phyloP scores from a whole-genome alignment of 1,140 invertebrate genomes.

The Ips typographus region DNA sequence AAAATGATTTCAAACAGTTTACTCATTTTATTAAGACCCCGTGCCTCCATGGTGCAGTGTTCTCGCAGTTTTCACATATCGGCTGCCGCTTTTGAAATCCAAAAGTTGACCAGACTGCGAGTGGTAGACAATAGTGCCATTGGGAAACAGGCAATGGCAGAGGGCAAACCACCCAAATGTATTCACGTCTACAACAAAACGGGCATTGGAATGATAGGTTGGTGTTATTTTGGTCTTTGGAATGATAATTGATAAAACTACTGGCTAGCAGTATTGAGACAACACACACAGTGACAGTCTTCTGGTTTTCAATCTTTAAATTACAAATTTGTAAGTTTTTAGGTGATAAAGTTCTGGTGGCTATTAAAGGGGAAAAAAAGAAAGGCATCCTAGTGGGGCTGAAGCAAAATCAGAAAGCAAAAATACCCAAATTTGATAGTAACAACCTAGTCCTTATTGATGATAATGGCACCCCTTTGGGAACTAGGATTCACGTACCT shows the following conservation, averaged over 20 bases:
- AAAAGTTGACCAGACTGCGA: constrained; percentile 73
- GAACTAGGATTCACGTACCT: constrained; percentile 92
- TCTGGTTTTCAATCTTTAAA: too few species aligned
- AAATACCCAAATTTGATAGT: constrained; percentile 91
- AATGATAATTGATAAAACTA: constrained; percentile 9
- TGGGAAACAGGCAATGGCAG: constrained; percentile 89
- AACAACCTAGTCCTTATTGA: constrained; percentile 97
- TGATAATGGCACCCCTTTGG: constrained; percentile 89
- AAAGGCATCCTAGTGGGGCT: constrained; percentile 93
- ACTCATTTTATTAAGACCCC: too few species aligned
- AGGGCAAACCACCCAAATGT: constrained; percentile 87
- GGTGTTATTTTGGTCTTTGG: not conserved
- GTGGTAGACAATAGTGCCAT: constrained; percentile 96
- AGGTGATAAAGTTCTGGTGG: constrained; percentile 91
- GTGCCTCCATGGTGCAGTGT: too few species aligned
- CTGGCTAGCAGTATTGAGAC: not conserved
- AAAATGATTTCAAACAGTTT: too few species aligned
- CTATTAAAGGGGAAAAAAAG: constrained; percentile 95
- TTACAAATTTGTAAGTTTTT: constrained; percentile 39
- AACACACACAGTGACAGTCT: too few species aligned
- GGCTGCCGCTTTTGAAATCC: constrained; percentile 61
- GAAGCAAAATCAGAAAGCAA: constrained; percentile 78
- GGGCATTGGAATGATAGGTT: constrained; percentile 65
- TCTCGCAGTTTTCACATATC: constrained; percentile 53
- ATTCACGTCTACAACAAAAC: constrained; percentile 89